A percentile compares a stretch with the other conserved stretches of the same genome.
phyloP scores from a whole-genome alignment of 2,888 invertebrate species.

The Yponomeuta malinellus region DNA sequence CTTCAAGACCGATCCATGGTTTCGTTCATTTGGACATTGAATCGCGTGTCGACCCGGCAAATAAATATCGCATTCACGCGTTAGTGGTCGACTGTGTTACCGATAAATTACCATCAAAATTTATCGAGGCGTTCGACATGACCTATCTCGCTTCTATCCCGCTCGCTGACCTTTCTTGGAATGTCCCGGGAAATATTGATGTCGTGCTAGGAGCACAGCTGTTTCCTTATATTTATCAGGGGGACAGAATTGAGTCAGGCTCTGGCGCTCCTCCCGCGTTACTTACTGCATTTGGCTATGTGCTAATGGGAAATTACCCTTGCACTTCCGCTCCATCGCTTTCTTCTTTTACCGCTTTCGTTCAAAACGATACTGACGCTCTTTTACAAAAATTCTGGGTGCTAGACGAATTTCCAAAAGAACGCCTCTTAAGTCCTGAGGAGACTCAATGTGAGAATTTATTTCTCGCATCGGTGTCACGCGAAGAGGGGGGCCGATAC shows the following conservation, averaged over 20 bases:
- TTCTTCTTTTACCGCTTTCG: too few relatives aligned
- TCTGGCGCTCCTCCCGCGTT: slow-evolving; percentile 16
- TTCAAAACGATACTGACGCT: neutral
- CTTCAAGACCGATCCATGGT: too few relatives aligned
- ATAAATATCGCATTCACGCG: slow-evolving; percentile 18
- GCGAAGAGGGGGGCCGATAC: neutral
- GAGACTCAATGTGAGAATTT: neutral
- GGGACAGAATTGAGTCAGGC: neutral
- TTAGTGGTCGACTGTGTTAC: slow-evolving; percentile 20
- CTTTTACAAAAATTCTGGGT: slow-evolving; percentile 2
- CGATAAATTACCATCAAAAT: slow-evolving; percentile 16
- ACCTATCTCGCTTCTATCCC: slow-evolving; percentile 10
- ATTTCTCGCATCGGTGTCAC: neutral
- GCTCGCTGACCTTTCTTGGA: slow-evolving; percentile 18
- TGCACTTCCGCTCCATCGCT: too few relatives aligned
- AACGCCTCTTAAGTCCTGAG: neutral
- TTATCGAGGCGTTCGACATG: slow-evolving; percentile 9
- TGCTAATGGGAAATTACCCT: neutral
- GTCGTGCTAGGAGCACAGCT: slow-evolving; percentile 18
- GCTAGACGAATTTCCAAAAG: neutral
- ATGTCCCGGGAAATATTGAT: slow-evolving; percentile 19
- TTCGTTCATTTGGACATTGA: too few relatives aligned
- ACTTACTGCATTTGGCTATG: slow-evolving; percentile 1
- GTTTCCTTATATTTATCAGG: slow-evolving; percentile 18
- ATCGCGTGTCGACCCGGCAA: neutral